A percentile compares a stretch with the other conserved stretches of the same genome.
Evolutionary conservation across 2,113 vertebrate genomes (phyloP).

Genomic region (Apteryx mantelli): DNA sequence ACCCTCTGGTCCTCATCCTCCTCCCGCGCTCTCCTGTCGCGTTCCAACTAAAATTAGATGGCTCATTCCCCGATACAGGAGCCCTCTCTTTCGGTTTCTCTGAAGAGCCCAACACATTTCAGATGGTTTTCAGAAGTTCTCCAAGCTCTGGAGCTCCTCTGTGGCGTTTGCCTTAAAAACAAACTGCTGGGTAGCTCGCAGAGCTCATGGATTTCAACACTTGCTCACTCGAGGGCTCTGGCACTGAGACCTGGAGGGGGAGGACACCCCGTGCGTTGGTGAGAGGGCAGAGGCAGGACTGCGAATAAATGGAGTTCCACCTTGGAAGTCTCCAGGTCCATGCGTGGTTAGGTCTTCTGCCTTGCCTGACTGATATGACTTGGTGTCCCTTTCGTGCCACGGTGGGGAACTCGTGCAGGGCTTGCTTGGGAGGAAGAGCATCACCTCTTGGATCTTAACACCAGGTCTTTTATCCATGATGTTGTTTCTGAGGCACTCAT

Average conservation of each 20-base stretch:
- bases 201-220: accelerated
- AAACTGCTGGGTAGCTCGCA: neutral
- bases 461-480: neutral
- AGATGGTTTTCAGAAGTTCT: neutral
- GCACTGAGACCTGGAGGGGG: neutral
- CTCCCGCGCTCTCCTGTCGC: neutral
- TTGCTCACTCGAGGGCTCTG: neutral
- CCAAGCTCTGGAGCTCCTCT: neutral
- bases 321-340: accelerated
- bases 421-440: neutral
- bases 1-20: neutral
- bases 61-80: neutral
- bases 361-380: neutral
- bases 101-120: neutral
- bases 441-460: neutral
- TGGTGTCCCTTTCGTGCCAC: accelerated
- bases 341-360: neutral
- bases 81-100: neutral
- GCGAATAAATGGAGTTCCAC: neutral
- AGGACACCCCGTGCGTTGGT: neutral
- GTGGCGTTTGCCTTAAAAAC: neutral
- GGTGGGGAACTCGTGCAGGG: neutral
- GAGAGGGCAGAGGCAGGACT: neutral
- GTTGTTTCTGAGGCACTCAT: neutral
- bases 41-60: neutral